These are phyloP conservation scores for Carassius gibelio DNA, from an alignment of 2,113 vertebrate genomes.

Conservation along the genomic window DNA sequence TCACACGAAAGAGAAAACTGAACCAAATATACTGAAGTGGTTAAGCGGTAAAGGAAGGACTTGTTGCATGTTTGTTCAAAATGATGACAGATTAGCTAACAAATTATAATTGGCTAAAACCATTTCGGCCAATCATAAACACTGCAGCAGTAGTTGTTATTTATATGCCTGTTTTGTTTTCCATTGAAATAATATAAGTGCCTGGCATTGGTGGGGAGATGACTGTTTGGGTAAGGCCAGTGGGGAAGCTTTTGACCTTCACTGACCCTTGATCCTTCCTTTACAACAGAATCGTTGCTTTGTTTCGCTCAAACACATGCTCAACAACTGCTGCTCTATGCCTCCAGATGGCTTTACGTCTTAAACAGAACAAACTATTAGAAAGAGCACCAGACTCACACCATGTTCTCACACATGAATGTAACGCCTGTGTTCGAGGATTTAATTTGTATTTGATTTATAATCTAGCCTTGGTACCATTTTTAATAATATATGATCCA, in stretches of 20 bases:
- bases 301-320: slow-evolving; percentile 4
- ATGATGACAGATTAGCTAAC: not conserved
- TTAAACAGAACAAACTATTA: not conserved
- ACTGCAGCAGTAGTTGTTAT: not conserved
- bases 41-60: not conserved
- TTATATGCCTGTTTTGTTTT: not conserved
- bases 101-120: not conserved
- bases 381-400: not conserved
- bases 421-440: not conserved
- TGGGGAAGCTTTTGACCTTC: slow-evolving; percentile 19
- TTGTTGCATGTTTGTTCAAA: not conserved
- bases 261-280: slow-evolving; percentile 18
- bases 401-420: not conserved
- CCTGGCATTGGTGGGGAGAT: not conserved
- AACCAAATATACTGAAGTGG: slow-evolving; percentile 24
- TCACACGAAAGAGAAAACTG: slow-evolving; percentile 21
- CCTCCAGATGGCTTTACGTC: slow-evolving; percentile 24
- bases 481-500: not conserved
- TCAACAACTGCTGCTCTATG: slow-evolving; percentile 24
- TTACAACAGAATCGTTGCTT: slow-evolving; percentile 13
- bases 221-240: not conserved
- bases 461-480: not conserved
- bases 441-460: not conserved
- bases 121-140: not conserved
- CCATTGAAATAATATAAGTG: slow-evolving; percentile 10